Evolutionary conservation across 2,888 invertebrate species (phyloP).

Genomic region (Hesperia comma): DNA sequence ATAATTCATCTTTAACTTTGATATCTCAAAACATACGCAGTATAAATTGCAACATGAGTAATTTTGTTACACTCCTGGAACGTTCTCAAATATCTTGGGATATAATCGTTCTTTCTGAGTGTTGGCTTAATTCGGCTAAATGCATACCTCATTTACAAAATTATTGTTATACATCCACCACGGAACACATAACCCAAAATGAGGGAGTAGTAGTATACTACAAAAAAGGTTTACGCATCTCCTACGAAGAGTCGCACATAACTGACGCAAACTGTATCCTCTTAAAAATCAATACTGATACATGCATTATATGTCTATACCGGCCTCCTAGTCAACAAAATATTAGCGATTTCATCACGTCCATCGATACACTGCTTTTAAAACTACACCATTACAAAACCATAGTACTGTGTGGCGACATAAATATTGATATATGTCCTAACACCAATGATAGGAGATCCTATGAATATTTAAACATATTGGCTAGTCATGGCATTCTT

Average conservation of each 20-base stretch:
- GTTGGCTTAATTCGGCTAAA: slow-evolving; percentile 41
- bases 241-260: slow-evolving; percentile 38
- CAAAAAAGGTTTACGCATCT: slow-evolving; percentile 25
- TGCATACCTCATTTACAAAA: slow-evolving; percentile 37
- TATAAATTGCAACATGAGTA: slow-evolving; percentile 12
- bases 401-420: slow-evolving; percentile 43
- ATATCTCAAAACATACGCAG: slow-evolving; percentile 16
- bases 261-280: slow-evolving; percentile 42
- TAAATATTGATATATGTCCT: slow-evolving; percentile 39
- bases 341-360: slow-evolving; percentile 29
- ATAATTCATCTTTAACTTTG: not conserved
- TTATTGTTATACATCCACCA: slow-evolving; percentile 12
- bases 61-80: slow-evolving; percentile 2
- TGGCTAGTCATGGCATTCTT: slow-evolving; percentile 43
- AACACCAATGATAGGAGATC: slow-evolving; percentile 15
- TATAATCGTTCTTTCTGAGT: slow-evolving; percentile 43
- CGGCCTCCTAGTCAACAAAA: slow-evolving; percentile 36
- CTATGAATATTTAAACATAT: slow-evolving; percentile 40
- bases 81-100: slow-evolving; percentile 38
- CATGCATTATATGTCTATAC: slow-evolving; percentile 38
- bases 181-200: slow-evolving; percentile 41
- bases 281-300: slow-evolving; percentile 26
- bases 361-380: slow-evolving; percentile 15
- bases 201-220: slow-evolving; percentile 45
- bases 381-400: slow-evolving; percentile 33